Evolutionary conservation across 92 coral and sea anemone species (phyloP).

Genomic region (Porites lobata): DNA sequence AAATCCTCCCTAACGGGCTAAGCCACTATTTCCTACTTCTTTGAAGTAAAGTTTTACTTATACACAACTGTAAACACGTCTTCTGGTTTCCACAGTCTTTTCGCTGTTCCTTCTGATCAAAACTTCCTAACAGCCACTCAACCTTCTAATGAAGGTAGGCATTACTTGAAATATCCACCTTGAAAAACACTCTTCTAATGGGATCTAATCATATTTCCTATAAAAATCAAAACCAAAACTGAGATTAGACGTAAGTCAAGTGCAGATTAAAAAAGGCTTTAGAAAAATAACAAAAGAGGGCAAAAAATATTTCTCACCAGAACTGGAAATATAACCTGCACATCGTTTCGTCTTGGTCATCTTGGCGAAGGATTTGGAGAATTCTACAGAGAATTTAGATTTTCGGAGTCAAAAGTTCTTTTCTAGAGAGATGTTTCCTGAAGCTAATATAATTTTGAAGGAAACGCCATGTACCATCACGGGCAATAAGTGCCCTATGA

Average conservation of each 20-base stretch:
- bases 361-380: constrained; percentile 77
- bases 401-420: not conserved
- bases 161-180: not conserved
- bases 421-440: not conserved
- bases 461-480: not conserved
- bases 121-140: not conserved
- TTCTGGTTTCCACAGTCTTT: too few species aligned
- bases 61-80: too few species aligned
- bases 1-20: too few species aligned
- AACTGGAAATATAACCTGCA: not conserved
- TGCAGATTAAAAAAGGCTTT: not conserved
- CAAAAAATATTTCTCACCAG: constrained; percentile 21
- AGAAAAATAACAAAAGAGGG: not conserved
- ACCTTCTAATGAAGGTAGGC: too few species aligned
- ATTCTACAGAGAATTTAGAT: constrained; percentile 37
- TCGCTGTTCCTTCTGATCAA: too few species aligned
- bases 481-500: not conserved
- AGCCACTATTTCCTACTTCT: too few species aligned
- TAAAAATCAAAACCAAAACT: not conserved
- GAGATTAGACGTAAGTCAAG: not conserved
- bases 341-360: constrained; percentile 42
- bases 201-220: not conserved
- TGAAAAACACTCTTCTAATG: not conserved
- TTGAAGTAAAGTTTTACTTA: not conserved
- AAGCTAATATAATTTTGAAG: not conserved